These are phyloP conservation scores for Trachymyrmex septentrionalis DNA, from an alignment of 1,140 invertebrate genomes.

Conservation along the genomic window DNA sequence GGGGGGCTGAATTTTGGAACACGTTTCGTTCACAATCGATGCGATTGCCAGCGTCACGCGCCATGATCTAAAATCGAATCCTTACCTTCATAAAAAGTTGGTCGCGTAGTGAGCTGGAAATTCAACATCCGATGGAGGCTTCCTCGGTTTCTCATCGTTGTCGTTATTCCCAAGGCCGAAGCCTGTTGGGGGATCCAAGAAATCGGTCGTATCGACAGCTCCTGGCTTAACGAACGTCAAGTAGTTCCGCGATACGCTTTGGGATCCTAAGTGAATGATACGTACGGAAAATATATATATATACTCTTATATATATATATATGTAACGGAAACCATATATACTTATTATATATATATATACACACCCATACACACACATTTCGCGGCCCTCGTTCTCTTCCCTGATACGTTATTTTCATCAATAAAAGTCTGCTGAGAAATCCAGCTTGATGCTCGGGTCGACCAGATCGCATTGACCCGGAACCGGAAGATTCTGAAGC, in stretches of 20 bases:
- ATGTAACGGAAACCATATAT: slow-evolving; percentile 59
- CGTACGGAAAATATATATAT: slow-evolving; percentile 65
- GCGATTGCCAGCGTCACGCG: slow-evolving; percentile 10
- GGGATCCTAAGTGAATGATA: slow-evolving; percentile 78
- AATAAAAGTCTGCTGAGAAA: slow-evolving; percentile 79
- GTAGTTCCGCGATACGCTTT: slow-evolving; percentile 73
- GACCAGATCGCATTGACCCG: slow-evolving; percentile 78
- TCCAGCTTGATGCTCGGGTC: slow-evolving; percentile 71
- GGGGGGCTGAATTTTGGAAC: slow-evolving; percentile 34
- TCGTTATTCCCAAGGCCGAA: slow-evolving; percentile 33
- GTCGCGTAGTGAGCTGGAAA: slow-evolving; percentile 48
- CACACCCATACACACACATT: neutral
- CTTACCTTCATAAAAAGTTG: slow-evolving; percentile 13
- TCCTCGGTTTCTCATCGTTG: slow-evolving; percentile 26
- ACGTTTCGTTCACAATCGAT: neutral
- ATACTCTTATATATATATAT: neutral
- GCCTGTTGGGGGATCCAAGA: slow-evolving; percentile 42
- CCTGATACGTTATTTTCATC: slow-evolving; percentile 74
- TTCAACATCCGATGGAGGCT: slow-evolving; percentile 49
- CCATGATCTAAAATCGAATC: slow-evolving; percentile 56
- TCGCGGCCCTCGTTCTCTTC: slow-evolving; percentile 42
- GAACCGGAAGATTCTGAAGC: slow-evolving; percentile 72
- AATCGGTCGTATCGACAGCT: slow-evolving; percentile 75
- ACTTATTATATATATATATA: neutral
- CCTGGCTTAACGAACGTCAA: slow-evolving; percentile 77